phyloP scores from a whole-genome alignment of 1,140 invertebrate genomes.

The Drosophila kurseongensis region DNA sequence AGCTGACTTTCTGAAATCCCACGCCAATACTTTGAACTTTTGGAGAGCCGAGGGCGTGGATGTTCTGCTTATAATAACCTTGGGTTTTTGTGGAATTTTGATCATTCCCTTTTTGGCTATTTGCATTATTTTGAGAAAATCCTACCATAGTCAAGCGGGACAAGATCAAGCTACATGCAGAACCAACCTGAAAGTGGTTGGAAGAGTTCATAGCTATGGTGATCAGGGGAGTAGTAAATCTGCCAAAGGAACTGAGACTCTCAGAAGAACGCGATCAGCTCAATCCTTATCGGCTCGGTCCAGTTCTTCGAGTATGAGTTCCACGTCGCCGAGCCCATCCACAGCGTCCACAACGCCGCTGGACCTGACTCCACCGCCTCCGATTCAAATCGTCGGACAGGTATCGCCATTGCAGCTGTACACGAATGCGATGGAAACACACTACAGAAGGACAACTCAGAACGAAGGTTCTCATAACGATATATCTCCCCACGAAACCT shows the following conservation, averaged over 20 bases:
- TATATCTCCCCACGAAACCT: slow-evolving; percentile 48
- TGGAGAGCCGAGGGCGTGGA: slow-evolving; percentile 84
- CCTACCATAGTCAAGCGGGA: slow-evolving; percentile 66
- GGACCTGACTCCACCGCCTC: slow-evolving; percentile 60
- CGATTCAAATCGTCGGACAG: slow-evolving; percentile 12
- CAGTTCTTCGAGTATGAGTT: slow-evolving; percentile 61
- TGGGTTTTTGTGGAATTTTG: slow-evolving; percentile 68
- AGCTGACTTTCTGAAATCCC: slow-evolving; percentile 83
- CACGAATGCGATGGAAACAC: slow-evolving; percentile 39
- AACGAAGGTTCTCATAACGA: slow-evolving; percentile 51
- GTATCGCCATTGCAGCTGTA: slow-evolving; percentile 55
- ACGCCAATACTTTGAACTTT: slow-evolving; percentile 83
- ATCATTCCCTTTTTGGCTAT: slow-evolving; percentile 73
- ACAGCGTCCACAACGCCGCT: slow-evolving; percentile 61
- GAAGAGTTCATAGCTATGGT: slow-evolving; percentile 60
- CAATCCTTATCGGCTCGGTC: slow-evolving; percentile 66
- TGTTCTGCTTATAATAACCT: slow-evolving; percentile 74
- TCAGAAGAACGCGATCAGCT: slow-evolving; percentile 61
- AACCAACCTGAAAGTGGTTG: slow-evolving; percentile 47
- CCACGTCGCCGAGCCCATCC: slow-evolving; percentile 50
- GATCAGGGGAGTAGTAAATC: slow-evolving; percentile 44
- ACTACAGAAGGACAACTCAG: slow-evolving; percentile 27
- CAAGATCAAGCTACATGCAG: slow-evolving; percentile 49
- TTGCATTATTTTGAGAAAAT: slow-evolving; percentile 70
- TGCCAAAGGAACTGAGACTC: slow-evolving; percentile 30